Percentiles rank a stretch among this genome's conserved stretches.
phyloP scores from a whole-genome alignment of 2,797 vertebrate species.

The Eremophila alpestris region DNA sequence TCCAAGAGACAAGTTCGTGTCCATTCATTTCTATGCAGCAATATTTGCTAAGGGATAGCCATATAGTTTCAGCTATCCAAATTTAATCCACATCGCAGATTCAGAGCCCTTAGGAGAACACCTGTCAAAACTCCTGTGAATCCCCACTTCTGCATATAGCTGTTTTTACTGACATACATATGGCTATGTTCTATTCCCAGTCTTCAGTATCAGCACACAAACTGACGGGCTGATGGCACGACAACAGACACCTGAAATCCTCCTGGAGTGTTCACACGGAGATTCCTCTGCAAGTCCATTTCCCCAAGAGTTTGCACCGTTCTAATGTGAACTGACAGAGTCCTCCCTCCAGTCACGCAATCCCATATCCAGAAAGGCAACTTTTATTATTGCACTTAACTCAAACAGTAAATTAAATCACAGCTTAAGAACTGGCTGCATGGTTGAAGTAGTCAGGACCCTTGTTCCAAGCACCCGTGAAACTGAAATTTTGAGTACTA shows the following conservation, averaged over 20 bases:
- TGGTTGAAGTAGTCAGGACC: not conserved
- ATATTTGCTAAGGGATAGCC: not conserved
- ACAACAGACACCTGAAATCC: not conserved
- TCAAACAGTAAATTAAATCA: not conserved
- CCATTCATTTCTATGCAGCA: not conserved
- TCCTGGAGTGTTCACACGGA: rapidly evolving
- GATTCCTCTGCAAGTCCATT: not conserved
- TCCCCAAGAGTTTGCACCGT: not conserved
- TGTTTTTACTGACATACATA: not conserved
- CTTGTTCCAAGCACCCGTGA: not conserved
- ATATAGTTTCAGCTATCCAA: not conserved
- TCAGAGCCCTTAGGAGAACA: not conserved
- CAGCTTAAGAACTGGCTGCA: not conserved
- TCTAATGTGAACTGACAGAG: not conserved
- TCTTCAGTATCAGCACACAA: not conserved
- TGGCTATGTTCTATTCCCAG: not conserved
- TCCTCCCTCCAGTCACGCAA: not conserved
- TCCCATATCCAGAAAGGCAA: not conserved
- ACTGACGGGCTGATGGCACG: not conserved
- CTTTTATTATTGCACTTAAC: not conserved
- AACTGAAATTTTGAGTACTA: not conserved
- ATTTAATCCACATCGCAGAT: not conserved
- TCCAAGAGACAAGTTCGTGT: not conserved
- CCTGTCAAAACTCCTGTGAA: not conserved
- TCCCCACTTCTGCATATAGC: not conserved